Evolutionary conservation across 2,888 invertebrate species (phyloP).

Genomic region (Plusia festucae): DNA sequence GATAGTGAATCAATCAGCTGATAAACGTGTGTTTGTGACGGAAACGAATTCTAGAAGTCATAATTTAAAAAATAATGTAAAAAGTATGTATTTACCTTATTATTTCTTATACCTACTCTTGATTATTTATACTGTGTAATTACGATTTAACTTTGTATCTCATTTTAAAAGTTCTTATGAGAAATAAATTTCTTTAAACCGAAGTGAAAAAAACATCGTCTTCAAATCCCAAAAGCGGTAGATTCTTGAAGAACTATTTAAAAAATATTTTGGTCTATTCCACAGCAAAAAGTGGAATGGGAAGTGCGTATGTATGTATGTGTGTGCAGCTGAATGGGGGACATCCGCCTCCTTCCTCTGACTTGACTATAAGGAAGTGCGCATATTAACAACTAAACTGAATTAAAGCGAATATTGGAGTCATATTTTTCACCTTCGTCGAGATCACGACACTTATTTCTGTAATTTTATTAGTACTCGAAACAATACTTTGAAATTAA

Average conservation of each 20-base stretch:
- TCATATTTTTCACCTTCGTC: background rate
- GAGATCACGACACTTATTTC: no score
- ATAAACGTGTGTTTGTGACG: no score
- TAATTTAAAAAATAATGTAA: no score
- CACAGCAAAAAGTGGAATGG: constrained; percentile 37
- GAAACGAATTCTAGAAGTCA: no score
- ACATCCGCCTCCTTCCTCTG: constrained; percentile 60
- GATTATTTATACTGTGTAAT: no score
- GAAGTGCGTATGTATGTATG: constrained; percentile 54
- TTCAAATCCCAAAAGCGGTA: background rate
- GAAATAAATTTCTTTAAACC: no score
- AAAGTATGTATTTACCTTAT: no score
- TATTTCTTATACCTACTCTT: no score
- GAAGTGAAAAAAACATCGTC: background rate
- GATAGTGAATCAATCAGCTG: no score
- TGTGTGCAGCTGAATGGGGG: constrained; percentile 53
- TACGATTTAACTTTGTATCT: no score
- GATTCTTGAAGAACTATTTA: background rate
- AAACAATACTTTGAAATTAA: background rate
- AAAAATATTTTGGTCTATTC: constrained; percentile 1
- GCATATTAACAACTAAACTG: constrained; percentile 20
- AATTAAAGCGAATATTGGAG: constrained; percentile 16
- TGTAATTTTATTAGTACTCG: no score
- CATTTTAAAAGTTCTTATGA: no score
- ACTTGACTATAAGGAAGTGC: constrained; percentile 28